Base-by-base conservation (phyloP, 1,140 invertebrate genomes). In the Diploscapter pachys region DNA sequence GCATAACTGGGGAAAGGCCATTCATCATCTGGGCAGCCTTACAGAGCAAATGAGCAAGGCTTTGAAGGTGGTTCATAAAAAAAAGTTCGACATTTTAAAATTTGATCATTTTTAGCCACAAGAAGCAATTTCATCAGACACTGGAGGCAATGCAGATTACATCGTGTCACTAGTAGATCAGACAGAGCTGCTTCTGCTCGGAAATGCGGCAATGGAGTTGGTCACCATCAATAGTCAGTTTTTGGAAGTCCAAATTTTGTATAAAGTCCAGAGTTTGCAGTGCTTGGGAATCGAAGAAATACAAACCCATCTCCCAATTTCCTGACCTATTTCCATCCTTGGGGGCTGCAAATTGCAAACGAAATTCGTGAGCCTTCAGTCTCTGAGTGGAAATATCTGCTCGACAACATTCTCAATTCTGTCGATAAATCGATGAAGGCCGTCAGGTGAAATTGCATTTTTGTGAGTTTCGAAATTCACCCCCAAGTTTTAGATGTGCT, bases 331-430 rank as follows among this genome's bases (percentile, higher is more conserved):
- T 74, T 74, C 54, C 73, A 74, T 55, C 73, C 64, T 11, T 74
- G 73, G 73, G 73, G 73, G 63, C 31, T 68, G 11, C 66, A 68
- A 57, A 65, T 69, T 5, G 73, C 73, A 5, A 74, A 74, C 59
- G 73, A 65, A 56, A 54, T 74, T 3, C 9, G 31, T 11, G 71
- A 72, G 53, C 13, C 61, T 4, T 31, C 56, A 53, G 8, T 54
- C 9, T 72, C 71, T 8, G 71, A 72, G 65, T 72, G 71, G 71
- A 49, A 11, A 48, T 61, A 63, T 55, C 50, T 72, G 2, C 53
- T 72, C 5, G 59, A 48, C 9, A 11, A 59, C 5, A n/a, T 72
- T 4, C 55, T 63, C 3, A 65, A 65, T 48, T 63, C 63, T 4
- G 52, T 74, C 6, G 73, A 67, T 54, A 31, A 31, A 48, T 59